Base-by-base conservation (phyloP, 2,888 invertebrate genomes). In the Eupithecia exiguata region DNA sequence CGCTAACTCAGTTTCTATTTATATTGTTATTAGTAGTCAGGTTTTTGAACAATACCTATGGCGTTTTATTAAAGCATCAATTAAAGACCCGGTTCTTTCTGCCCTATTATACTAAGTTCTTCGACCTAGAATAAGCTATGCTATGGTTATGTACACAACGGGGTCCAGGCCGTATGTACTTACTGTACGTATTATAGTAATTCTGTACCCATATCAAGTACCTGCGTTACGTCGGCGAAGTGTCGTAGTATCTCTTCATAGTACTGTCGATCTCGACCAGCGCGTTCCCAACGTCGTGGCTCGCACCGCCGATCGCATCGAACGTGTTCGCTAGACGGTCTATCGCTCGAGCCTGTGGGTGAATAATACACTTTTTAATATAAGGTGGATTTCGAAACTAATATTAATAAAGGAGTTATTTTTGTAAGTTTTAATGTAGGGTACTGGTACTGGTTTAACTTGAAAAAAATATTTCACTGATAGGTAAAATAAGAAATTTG, bases 181-280 rank as follows among this genome's bases (percentile, higher is more conserved):
- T n/a, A n/a, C n/a, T n/a, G n/a, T n/a, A 14, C 25, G n/a, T n/a
- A 58, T 25, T 5, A 21, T 12, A 58, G 5, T 58, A 58, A 14
- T 58, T 25, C 58, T 58, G 62, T 62, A 7, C 35, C 1, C 7
- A 18, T 35, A 35, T 35, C 16, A 84, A 71, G 61, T 84, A 87
- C 79, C 83, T 84, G 78, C 88, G 89, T 88, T 92, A 93, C 69
- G 92, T 90, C 58, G 91, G 88, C 58, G 92, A 84, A 0, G 90
- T 87, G 12, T 84, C 84, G 77, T 93, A 94, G 76, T 87, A 89
- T 10, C 93, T 82, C 72, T 94, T 94, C 88, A 94, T 89, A 2
- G 92, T 90, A 0, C 84, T 77, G 76, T 94, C 94, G 70, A 94
- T 94, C 67, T 92, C 93, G 14, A 90, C 87, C 1, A 94, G 82